phyloP scores from a whole-genome alignment of 2,113 vertebrate genomes.

The Gnathonemus echidnorhynchus region DNA sequence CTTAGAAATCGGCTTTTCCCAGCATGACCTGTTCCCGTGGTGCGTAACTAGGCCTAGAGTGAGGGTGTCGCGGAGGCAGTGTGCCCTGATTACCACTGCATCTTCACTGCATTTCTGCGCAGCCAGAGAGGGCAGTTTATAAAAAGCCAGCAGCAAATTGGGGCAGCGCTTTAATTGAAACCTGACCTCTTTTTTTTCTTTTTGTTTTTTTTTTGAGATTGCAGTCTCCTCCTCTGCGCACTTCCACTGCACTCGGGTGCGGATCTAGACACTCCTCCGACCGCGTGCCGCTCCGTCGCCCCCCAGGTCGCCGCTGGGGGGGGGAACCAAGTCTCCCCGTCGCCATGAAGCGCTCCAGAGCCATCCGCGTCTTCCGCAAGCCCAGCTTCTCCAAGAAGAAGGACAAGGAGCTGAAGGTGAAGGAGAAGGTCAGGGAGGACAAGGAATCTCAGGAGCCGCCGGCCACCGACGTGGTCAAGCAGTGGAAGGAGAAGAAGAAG shows the following conservation, averaged over 20 bases:
- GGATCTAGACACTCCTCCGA: not conserved
- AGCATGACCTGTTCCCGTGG: not conserved
- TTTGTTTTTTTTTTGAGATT: constrained; percentile 50
- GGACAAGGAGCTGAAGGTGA: not conserved
- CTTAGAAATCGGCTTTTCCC: not conserved
- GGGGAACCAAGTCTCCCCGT: constrained; percentile 75
- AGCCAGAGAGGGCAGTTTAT: not conserved
- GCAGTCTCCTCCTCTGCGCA: not conserved
- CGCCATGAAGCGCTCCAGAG: constrained; percentile 94
- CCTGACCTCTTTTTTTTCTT: constrained; percentile 61
- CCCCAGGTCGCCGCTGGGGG: constrained; percentile 42
- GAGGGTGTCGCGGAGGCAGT: not conserved
- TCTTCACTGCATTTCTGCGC: not conserved
- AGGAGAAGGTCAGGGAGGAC: constrained; percentile 45
- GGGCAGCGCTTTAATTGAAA: constrained; percentile 41
- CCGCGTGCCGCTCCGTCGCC: not conserved
- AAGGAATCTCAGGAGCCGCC: constrained; percentile 95
- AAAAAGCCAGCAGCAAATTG: constrained; percentile 2
- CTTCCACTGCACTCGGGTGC: not conserved
- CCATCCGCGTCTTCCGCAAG: constrained; percentile 98
- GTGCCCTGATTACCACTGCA: not conserved
- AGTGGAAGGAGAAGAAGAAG: constrained; percentile 99
- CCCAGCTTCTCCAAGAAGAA: constrained; percentile 72
- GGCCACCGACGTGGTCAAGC: constrained; percentile 95
- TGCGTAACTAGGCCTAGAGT: not conserved